phyloP scores from a whole-genome alignment of 2,113 vertebrate species.

The Callaeas wilsoni region DNA sequence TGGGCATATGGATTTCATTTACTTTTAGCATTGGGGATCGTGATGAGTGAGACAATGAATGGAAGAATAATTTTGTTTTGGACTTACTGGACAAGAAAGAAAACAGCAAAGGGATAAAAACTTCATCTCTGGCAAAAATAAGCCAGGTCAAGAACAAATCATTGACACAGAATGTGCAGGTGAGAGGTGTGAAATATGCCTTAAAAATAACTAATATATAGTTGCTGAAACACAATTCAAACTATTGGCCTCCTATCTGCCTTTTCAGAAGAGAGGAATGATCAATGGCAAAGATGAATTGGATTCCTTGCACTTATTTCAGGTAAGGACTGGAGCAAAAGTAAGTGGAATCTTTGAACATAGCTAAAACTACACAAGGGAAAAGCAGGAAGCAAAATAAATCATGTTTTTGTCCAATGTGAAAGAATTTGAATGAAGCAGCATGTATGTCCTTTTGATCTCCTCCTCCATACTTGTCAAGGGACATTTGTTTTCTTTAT shows the following conservation, averaged over 20 bases:
- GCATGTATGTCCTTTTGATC: not conserved
- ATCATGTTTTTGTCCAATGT: not conserved
- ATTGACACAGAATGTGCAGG: not conserved
- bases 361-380: not conserved
- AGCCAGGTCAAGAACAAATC: not conserved
- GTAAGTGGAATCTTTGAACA: not conserved
- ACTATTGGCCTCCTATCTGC: not conserved
- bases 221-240: not conserved
- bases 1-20: not conserved
- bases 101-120: not conserved
- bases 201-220: not conserved
- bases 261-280: not conserved
- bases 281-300: not conserved
- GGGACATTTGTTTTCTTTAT: not conserved
- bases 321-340: not conserved
- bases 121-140: not conserved
- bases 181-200: not conserved
- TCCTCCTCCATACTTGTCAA: not conserved
- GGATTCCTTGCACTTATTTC: not conserved
- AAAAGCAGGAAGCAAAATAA: not conserved
- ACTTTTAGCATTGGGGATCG: not conserved
- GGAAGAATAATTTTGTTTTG: not conserved
- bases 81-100: not conserved
- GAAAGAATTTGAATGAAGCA: not conserved
- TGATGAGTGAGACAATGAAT: not conserved